Evolutionary conservation across 2,888 invertebrate species (phyloP).

Genomic region (Hirtodrosophila histrioides): DNA sequence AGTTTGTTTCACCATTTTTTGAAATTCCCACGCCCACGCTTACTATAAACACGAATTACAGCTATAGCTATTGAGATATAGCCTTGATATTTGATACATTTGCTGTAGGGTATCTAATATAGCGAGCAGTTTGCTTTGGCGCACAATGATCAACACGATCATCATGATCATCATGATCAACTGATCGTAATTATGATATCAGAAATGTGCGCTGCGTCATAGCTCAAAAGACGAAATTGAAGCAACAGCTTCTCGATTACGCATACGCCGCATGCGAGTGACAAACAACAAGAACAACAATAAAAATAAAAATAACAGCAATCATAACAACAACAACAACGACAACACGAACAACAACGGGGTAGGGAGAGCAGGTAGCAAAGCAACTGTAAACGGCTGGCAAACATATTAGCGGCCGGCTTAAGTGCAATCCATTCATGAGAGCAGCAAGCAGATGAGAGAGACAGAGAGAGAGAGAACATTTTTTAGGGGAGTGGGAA

Average conservation of each 20-base stretch:
- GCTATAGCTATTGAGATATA: too few species aligned
- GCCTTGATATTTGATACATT: too few species aligned
- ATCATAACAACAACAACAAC: slow-evolving; percentile 5
- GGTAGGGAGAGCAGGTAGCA: slow-evolving; percentile 35
- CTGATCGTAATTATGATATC: slow-evolving; percentile 27
- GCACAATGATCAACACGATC: slow-evolving; percentile 14
- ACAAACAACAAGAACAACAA: slow-evolving; percentile 4
- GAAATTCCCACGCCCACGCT: too few species aligned
- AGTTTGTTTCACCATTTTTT: too few species aligned
- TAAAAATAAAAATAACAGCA: slow-evolving; percentile 1
- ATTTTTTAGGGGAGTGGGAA: neutral
- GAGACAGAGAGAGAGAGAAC: slow-evolving; percentile 4
- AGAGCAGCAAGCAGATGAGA: slow-evolving; percentile 48
- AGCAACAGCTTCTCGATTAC: slow-evolving; percentile 62
- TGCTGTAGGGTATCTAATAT: slow-evolving; percentile 1
- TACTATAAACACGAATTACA: too few species aligned
- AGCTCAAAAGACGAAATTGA: slow-evolving; percentile 26
- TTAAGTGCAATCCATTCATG: slow-evolving; percentile 67
- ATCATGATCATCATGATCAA: slow-evolving; percentile 10
- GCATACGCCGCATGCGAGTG: slow-evolving; percentile 43
- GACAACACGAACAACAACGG: slow-evolving; percentile 7
- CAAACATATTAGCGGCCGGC: slow-evolving; percentile 63
- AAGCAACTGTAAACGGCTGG: slow-evolving; percentile 47
- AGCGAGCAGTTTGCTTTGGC: neutral
- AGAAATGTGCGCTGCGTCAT: slow-evolving; percentile 41